Conservation (phyloP, 2,888 invertebrate genomes). For the Athripsodes cinereus region DNA sequence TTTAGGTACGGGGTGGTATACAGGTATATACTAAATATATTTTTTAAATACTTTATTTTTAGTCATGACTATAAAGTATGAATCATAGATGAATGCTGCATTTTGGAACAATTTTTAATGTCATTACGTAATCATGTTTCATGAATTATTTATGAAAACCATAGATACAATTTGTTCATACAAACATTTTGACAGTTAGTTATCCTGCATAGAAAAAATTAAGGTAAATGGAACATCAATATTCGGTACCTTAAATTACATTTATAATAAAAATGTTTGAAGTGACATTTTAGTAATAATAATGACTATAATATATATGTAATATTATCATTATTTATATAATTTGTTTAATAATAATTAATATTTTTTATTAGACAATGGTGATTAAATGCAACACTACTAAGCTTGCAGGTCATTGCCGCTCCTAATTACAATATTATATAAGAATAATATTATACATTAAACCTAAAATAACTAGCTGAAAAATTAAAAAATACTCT, state of each 20-base stretch:
- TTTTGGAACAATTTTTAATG: too few relatives aligned
- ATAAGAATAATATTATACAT: neutral
- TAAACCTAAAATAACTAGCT: slow-evolving; percentile 19
- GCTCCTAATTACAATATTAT: slow-evolving; percentile 17
- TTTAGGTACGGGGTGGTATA: too few relatives aligned
- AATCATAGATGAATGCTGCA: too few relatives aligned
- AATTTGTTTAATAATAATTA: slow-evolving; percentile 1
- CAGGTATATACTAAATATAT: too few relatives aligned
- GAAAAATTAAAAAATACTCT: slow-evolving; percentile 26
- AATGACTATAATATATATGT: neutral
- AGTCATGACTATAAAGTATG: too few relatives aligned
- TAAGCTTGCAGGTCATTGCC: slow-evolving; percentile 22
- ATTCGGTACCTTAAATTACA: too few relatives aligned
- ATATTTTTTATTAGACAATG: slow-evolving; percentile 4
- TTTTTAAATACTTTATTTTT: too few relatives aligned
- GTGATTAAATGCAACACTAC: slow-evolving; percentile 27
- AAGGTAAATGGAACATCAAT: neutral
- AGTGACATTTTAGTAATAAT: neutral
- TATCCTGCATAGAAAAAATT: too few relatives aligned
- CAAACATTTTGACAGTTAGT: too few relatives aligned
- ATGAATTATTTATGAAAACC: too few relatives aligned
- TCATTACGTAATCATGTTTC: too few relatives aligned
- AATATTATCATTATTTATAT: neutral
- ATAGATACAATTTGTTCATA: too few relatives aligned
- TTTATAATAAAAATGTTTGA: neutral